Base-by-base conservation (phyloP, 2,888 invertebrate species). In the Agonopterix heracliana region DNA sequence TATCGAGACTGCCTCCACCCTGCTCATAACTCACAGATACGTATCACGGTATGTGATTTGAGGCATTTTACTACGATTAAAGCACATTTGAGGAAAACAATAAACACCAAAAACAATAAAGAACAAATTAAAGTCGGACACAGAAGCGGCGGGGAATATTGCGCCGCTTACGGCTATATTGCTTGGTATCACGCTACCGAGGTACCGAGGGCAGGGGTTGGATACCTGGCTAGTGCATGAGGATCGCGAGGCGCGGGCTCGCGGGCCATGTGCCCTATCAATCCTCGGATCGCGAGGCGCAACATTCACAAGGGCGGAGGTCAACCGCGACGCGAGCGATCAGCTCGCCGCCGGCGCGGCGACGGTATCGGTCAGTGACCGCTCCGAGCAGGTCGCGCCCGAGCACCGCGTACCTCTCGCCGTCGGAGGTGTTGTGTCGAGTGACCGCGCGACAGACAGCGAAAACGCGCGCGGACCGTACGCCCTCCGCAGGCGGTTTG, bases 401-500 rank as follows among this genome's bases (percentile, higher is more conserved):
- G 68, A 61, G 63, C 64, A 64, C 67, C 64, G 67, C 64, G 67
- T 71, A 75, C 71, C 78, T 71, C 63, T 63, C 61, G 68, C 72
- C 66, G 72, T 67, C 73, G 71, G 71, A 78, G 79, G 77, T 71
- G 75, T 70, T 73, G 72, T 74, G 72, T 67, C 68, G 72, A 74
- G 68, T 70, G 73, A 74, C 69, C 69, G 68, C 74, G 72, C 62
- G 69, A 71, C 70, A 72, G 38, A 38, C 68, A 62, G 61, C 65
- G 70, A 63, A 26, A 66, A 81, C 78, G 71, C 87, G 87, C 81
- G 84, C 84, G 81, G 69, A 68, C 72, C 73, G 81, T 64, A 60
- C 81, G 87, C 87, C 82, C 81, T 82, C 83, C 82, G 81, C 78
- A 78, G 78, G 78, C 87, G 82, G 76, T 86, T 81, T 88, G 86